phyloP scores from a whole-genome alignment of 2,797 vertebrate species.

The Chromobotia macracanthus region DNA sequence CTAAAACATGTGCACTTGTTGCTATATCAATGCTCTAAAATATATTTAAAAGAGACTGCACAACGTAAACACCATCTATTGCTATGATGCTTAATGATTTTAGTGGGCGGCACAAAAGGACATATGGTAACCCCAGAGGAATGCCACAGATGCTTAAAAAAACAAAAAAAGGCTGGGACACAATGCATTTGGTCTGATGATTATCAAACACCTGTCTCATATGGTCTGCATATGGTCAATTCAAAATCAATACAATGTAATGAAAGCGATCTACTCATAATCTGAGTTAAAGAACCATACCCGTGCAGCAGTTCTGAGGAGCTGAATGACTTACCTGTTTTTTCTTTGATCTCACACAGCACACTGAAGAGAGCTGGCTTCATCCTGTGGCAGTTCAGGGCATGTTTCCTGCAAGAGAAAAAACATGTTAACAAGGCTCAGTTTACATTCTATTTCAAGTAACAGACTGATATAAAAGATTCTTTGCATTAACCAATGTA shows the following conservation, averaged over 20 bases:
- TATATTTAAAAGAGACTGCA: not conserved
- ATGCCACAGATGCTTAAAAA: not conserved
- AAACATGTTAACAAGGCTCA: conserved; percentile 38
- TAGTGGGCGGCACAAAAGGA: conserved; percentile 29
- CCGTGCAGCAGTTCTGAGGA: conserved; percentile 15
- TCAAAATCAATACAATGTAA: conserved; percentile 33
- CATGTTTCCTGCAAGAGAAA: conserved; percentile 83
- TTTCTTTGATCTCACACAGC: conserved; percentile 94
- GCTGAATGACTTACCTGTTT: conserved; percentile 83
- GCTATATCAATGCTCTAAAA: conserved; percentile 14
- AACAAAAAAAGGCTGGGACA: not conserved
- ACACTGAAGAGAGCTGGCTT: conserved; percentile 93
- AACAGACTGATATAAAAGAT: not conserved
- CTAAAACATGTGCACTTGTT: conserved; percentile 30
- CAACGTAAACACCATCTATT: conserved; percentile 18
- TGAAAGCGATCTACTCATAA: conserved; percentile 25
- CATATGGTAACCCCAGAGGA: conserved; percentile 15
- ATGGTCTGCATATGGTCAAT: conserved; percentile 20
- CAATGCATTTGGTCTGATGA: conserved; percentile 7
- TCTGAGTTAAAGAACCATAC: conserved; percentile 1
- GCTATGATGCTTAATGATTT: conserved; percentile 22
- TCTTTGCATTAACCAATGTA: not conserved
- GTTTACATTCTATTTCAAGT: not conserved
- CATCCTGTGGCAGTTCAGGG: conserved; percentile 93
- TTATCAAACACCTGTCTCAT: conserved; percentile 31